Conservation (phyloP, 2,797 vertebrate genomes). For the Rhinophrynus dorsalis region DNA sequence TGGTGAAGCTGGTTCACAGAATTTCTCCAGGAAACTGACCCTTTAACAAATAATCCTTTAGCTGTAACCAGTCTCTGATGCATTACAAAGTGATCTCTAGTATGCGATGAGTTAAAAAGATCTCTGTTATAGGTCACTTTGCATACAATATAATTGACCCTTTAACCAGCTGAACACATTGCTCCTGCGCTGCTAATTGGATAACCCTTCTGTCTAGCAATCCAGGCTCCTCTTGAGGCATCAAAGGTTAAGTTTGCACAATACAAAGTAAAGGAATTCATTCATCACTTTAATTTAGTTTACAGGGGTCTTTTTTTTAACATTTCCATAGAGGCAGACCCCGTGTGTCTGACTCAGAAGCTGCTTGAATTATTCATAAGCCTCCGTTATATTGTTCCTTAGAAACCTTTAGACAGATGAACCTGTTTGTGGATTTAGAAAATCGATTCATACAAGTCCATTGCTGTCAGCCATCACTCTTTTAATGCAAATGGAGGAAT, state of each 20-base stretch:
- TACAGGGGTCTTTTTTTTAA: constrained; percentile 14
- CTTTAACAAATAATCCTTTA: too few species aligned
- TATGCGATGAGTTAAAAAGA: too few species aligned
- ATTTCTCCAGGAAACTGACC: too few species aligned
- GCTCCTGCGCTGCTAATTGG: background rate
- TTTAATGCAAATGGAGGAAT: constrained; percentile 18
- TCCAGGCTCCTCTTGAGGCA: background rate
- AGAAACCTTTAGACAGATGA: constrained; percentile 41
- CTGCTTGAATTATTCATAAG: constrained; percentile 42
- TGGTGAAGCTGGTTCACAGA: too few species aligned
- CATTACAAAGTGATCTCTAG: too few species aligned
- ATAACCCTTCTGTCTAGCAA: background rate
- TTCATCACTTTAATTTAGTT: constrained; percentile 39
- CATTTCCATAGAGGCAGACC: constrained; percentile 34
- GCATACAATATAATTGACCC: background rate
- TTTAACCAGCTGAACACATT: background rate
- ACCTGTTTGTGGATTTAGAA: constrained; percentile 44
- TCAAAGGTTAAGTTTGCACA: constrained; percentile 9
- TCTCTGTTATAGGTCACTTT: too few species aligned
- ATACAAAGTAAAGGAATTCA: constrained; percentile 7
- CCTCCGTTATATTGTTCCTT: constrained; percentile 21
- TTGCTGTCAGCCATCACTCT: constrained; percentile 48
- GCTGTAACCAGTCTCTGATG: too few species aligned
- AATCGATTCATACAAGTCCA: constrained; percentile 46
- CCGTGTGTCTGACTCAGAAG: constrained; percentile 22